Percentiles rank a stretch among this genome's conserved stretches.
Conservation (phyloP, 2,113 vertebrate genomes). For the Prunella himalayana region DNA sequence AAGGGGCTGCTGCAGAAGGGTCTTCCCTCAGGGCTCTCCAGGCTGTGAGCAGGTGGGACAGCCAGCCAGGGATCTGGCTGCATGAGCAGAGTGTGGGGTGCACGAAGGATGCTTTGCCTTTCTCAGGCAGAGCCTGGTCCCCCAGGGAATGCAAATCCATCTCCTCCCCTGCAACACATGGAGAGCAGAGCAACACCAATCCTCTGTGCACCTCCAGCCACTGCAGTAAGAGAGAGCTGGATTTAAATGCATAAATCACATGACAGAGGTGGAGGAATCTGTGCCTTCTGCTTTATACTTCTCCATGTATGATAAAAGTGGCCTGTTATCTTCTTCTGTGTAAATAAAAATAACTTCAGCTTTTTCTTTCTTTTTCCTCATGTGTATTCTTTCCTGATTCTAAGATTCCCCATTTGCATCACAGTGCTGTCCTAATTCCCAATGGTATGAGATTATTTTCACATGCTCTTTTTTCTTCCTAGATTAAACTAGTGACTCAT, state of each 20-base stretch:
- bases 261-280: background rate
- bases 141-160: background rate
- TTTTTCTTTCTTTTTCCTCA: background rate
- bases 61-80: background rate
- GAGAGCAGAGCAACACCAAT: background rate
- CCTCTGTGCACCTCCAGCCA: background rate
- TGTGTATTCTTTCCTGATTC: background rate
- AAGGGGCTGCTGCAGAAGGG: background rate
- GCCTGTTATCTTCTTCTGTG: background rate
- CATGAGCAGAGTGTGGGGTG: background rate
- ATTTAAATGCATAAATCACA: background rate
- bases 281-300: background rate
- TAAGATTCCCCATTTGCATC: background rate
- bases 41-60: background rate
- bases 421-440: background rate
- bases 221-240: background rate
- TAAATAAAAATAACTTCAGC: background rate
- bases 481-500: background rate
- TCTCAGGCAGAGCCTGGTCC: background rate
- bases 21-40: background rate
- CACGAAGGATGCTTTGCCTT: background rate
- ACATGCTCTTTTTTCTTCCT: background rate
- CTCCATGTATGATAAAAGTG: background rate
- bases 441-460: background rate
- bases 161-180: accelerated